Base-by-base conservation (phyloP, 2,888 invertebrate genomes). In the Eupeodes luniger region DNA sequence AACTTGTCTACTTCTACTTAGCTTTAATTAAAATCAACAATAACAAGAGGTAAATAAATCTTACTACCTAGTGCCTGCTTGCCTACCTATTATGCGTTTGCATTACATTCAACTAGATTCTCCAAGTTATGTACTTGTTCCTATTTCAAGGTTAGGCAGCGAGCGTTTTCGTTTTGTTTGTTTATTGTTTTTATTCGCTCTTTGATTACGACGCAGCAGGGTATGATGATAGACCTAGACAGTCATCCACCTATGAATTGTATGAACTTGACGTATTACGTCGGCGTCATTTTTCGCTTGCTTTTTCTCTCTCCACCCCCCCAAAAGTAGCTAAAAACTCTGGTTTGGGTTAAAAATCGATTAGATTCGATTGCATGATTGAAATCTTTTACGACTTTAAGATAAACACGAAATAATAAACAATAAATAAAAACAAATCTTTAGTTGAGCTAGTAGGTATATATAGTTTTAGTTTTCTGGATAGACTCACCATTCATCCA, bases 401-500 rank as follows among this genome's bases (percentile, higher is more conserved):
- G 12, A 47, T 70, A 70, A 70, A 70, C 70, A 70, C 27, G 27
- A 47, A 40, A 12, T 11, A 36, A 40, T 40, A 27, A 27, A 27
- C 27, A 27, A 40, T 40, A 34, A 40, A 55, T 44, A 4, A 55
- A 55, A 40, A 69, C 53, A 70, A 62, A 34, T 27, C 6, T 57
- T n/a, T 67, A 7, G 3, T 34, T 59, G 27, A 3, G 27, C 27
- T 27, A 27, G 5, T n/a, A n/a, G n/a, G n/a, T 5, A 27, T 59
- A 2, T 12, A 5, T 10, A 12, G 7, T 47, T 11, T 47, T 12
- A 44, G 10, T 1, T 1, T 14, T n/a, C 57, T n/a, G 40, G 40
- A 40, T 78, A 70, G 91, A 96, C 93, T 96, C 95, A 97, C 97
- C 97, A 94, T 97, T 97, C 95, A 97, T 96, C 97, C 97, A 97